Percentiles rank a stretch among this genome's conserved stretches.
phyloP scores from a whole-genome alignment of 2,888 invertebrate species.

The Drosophila meridionalis region DNA sequence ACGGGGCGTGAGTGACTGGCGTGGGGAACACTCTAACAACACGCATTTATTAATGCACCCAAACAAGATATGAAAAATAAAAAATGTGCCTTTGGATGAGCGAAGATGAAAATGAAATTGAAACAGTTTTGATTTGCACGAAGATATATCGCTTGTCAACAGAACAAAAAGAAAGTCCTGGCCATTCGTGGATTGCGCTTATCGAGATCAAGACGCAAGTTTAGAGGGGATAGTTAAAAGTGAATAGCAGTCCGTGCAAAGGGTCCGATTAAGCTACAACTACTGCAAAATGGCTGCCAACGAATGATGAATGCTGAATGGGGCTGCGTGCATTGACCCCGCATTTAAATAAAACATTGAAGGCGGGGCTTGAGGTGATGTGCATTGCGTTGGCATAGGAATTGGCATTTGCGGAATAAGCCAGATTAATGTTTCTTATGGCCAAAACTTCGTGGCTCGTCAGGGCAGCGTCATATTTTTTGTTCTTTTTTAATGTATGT shows the following conservation, averaged over 20 bases:
- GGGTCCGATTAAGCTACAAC: slow-evolving; percentile 58
- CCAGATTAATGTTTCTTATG: slow-evolving; percentile 41
- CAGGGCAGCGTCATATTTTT: slow-evolving; percentile 66
- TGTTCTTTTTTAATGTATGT: slow-evolving; percentile 67
- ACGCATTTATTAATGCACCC: slow-evolving; percentile 65
- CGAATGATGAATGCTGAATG: slow-evolving; percentile 1
- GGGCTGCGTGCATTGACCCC: slow-evolving; percentile 60
- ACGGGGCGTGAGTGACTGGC: background rate
- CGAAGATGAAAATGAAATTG: slow-evolving; percentile 51
- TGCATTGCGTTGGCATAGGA: slow-evolving; percentile 61
- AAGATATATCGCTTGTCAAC: slow-evolving; percentile 1
- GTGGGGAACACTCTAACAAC: slow-evolving; percentile 23
- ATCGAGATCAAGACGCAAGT: slow-evolving; percentile 9
- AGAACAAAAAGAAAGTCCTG: background rate
- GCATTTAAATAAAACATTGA: slow-evolving; percentile 1
- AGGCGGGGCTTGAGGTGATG: slow-evolving; percentile 24
- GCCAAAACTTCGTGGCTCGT: slow-evolving; percentile 45
- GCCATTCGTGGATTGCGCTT: slow-evolving; percentile 9
- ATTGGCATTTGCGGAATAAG: slow-evolving; percentile 53
- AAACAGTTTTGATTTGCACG: slow-evolving; percentile 30
- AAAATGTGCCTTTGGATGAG: slow-evolving; percentile 43
- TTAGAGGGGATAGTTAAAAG: slow-evolving; percentile 41
- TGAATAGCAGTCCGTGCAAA: slow-evolving; percentile 44
- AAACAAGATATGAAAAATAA: slow-evolving; percentile 43
- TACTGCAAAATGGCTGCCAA: slow-evolving; percentile 33